Evolutionary conservation across 2,113 vertebrate species (phyloP).

Genomic region (Mormyrus iriodes): DNA sequence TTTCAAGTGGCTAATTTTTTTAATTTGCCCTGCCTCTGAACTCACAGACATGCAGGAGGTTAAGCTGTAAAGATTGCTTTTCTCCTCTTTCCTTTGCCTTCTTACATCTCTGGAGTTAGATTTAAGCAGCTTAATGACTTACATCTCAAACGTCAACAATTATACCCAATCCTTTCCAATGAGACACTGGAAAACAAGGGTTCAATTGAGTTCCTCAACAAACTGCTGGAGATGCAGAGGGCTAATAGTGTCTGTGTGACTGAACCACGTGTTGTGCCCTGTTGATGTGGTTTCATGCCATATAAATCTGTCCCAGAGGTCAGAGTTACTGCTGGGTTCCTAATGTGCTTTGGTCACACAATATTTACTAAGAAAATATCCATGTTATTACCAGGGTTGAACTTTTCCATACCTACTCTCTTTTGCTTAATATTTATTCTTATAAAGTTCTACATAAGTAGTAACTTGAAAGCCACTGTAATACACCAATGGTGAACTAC

Average conservation of each 20-base stretch:
- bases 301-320: not conserved
- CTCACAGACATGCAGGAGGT: not conserved
- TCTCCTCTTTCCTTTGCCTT: not conserved
- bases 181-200: conserved; percentile 28
- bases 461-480: not conserved
- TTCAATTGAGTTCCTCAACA: conserved; percentile 23
- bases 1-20: not conserved
- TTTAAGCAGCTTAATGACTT: conserved; percentile 25
- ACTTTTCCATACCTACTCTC: not conserved
- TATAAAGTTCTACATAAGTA: not conserved
- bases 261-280: conserved; percentile 13
- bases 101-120: conserved; percentile 3
- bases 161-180: conserved; percentile 17
- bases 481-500: not conserved
- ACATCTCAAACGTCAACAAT: conserved; percentile 25
- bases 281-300: conserved; percentile 18
- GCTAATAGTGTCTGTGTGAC: conserved; percentile 19
- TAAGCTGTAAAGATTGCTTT: not conserved
- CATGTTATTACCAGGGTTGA: not conserved
- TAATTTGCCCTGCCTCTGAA: not conserved
- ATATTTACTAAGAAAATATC: not conserved
- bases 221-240: conserved; percentile 14
- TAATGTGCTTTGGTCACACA: not conserved
- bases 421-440: not conserved
- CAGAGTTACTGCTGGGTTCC: not conserved